Percentiles rank a stretch among this genome's conserved stretches.
phyloP scores from a whole-genome alignment of 2,113 vertebrate genomes.

The Chlorodrepanis virens region DNA sequence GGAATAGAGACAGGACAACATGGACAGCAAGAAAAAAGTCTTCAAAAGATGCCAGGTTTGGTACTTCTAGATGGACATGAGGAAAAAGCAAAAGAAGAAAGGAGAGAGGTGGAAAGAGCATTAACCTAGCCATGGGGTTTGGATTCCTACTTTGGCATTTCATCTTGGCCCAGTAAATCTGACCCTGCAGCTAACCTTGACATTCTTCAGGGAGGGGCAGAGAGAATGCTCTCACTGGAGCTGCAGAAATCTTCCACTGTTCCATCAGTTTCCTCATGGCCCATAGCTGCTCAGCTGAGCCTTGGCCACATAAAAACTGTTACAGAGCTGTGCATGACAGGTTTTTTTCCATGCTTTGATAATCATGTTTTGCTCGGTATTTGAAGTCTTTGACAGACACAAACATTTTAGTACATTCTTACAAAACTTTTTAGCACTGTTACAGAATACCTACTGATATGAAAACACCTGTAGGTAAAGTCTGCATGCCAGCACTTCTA shows the following conservation, averaged over 20 bases:
- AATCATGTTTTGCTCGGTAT: neutral
- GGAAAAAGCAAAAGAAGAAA: neutral
- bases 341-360: neutral
- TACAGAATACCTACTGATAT: neutral
- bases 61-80: neutral
- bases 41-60: neutral
- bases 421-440: neutral
- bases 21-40: neutral
- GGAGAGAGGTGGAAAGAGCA: fast-evolving
- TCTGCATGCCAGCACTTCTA: neutral
- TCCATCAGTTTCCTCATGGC: neutral
- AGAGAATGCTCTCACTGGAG: neutral
- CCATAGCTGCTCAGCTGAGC: neutral
- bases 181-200: neutral
- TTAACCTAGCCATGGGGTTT: neutral
- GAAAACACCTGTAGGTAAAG: neutral
- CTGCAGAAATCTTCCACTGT: neutral
- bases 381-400: neutral
- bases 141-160: neutral
- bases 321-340: neutral
- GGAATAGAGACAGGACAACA: neutral
- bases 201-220: neutral
- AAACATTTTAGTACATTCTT: neutral
- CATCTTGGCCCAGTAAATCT: neutral
- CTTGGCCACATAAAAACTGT: neutral